Evolutionary conservation across 2,797 vertebrate genomes (phyloP).

Genomic region (Thripadectes ignobilis): DNA sequence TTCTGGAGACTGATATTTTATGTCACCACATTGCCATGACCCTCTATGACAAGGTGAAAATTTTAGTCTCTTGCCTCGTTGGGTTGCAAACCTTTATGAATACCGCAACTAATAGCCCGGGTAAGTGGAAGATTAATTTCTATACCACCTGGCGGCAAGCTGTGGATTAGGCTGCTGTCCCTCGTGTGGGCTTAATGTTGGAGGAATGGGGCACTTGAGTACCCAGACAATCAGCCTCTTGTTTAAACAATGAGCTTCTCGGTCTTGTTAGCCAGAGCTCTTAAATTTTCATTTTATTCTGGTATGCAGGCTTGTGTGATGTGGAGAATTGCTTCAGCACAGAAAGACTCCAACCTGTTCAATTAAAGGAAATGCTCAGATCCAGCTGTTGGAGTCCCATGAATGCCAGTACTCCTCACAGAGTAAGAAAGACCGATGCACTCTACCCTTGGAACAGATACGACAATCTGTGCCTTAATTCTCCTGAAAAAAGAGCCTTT

Average conservation of each 20-base stretch:
- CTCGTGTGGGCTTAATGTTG: constrained; percentile 71
- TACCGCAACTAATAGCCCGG: constrained; percentile 48
- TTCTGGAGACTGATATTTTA: background rate
- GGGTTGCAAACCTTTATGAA: constrained; percentile 56
- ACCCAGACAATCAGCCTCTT: constrained; percentile 77
- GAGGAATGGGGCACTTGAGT: constrained; percentile 69
- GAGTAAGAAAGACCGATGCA: constrained; percentile 31
- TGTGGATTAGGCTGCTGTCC: constrained; percentile 69
- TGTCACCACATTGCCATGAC: background rate
- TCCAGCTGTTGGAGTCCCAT: constrained; percentile 70
- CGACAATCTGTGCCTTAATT: background rate
- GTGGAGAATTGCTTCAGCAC: constrained; percentile 65
- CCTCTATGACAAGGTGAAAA: constrained; percentile 12
- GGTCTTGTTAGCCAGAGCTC: constrained; percentile 73
- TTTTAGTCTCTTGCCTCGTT: background rate
- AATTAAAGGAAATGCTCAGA: constrained; percentile 74
- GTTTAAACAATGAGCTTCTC: constrained; percentile 70
- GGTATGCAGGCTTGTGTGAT: constrained; percentile 73
- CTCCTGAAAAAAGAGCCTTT: constrained; percentile 39
- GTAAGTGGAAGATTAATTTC: constrained; percentile 82
- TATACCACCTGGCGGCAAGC: constrained; percentile 80
- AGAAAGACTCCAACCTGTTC: constrained; percentile 70
- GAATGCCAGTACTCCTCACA: constrained; percentile 54
- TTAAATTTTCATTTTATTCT: constrained; percentile 66
- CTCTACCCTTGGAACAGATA: constrained; percentile 60